These are phyloP conservation scores for Drosophila biarmipes DNA, from an alignment of 1,140 invertebrate species.

Conservation along the genomic window DNA sequence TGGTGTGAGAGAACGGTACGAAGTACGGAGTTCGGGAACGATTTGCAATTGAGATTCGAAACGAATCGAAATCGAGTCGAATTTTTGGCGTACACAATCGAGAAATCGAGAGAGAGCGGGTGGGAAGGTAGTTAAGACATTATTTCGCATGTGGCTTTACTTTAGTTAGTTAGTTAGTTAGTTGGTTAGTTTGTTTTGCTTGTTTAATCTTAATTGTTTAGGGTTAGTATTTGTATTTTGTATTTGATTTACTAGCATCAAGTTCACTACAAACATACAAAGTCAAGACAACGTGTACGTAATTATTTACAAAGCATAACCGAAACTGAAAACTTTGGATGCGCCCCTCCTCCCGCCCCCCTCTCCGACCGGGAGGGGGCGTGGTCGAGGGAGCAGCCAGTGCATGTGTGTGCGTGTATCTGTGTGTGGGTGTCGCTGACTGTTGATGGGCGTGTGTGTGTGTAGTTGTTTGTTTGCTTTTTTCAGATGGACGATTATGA, in stretches of 20 bases:
- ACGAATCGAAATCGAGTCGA: slow-evolving; percentile 66
- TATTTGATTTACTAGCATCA: slow-evolving; percentile 70
- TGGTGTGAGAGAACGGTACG: slow-evolving; percentile 50
- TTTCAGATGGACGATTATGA: slow-evolving; percentile 41
- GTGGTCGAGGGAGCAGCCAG: slow-evolving; percentile 9
- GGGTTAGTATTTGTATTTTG: slow-evolving; percentile 61
- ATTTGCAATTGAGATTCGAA: slow-evolving; percentile 50
- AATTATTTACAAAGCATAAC: slow-evolving; percentile 81
- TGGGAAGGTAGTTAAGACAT: slow-evolving; percentile 76
- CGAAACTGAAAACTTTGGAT: slow-evolving; percentile 67
- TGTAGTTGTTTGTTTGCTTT: slow-evolving; percentile 25
- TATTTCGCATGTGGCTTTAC: slow-evolving; percentile 69
- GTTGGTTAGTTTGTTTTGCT: slow-evolving; percentile 46
- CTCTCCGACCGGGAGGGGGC: not conserved
- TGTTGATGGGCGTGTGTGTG: slow-evolving; percentile 26
- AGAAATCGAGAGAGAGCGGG: slow-evolving; percentile 66
- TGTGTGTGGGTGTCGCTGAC: slow-evolving; percentile 32
- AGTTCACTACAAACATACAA: slow-evolving; percentile 81
- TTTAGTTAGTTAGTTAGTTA: slow-evolving; percentile 49
- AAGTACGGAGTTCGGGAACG: slow-evolving; percentile 38
- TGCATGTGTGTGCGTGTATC: slow-evolving; percentile 3
- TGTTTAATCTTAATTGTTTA: slow-evolving; percentile 62
- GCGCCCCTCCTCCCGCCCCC: slow-evolving; percentile 28
- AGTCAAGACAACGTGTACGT: slow-evolving; percentile 75
- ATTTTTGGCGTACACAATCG: slow-evolving; percentile 49